A percentile compares a stretch with the other conserved stretches of the same genome.
Conservation (phyloP, 2,113 vertebrate species). For the Hydrochoerus hydrochaeris region DNA sequence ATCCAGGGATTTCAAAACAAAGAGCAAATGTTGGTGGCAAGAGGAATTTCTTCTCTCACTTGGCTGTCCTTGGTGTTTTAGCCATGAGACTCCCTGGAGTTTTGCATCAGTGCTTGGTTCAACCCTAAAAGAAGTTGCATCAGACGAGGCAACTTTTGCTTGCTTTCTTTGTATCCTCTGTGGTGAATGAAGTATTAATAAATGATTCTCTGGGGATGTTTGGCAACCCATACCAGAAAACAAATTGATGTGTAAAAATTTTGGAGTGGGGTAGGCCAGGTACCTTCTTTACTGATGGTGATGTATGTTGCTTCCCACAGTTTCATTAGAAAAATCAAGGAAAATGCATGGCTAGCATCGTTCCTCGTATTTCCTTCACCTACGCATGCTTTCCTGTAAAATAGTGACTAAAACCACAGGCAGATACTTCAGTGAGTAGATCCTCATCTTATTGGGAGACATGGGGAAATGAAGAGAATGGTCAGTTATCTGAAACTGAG, state of each 20-base stretch:
- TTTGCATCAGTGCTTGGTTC: conserved; percentile 71
- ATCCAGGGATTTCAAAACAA: conserved; percentile 1
- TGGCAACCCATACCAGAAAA: conserved; percentile 77
- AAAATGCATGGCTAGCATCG: background rate
- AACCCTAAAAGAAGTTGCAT: conserved; percentile 81
- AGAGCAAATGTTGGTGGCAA: background rate
- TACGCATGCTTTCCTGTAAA: background rate
- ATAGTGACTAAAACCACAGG: background rate
- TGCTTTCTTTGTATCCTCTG: conserved; percentile 67
- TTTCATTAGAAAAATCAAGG: background rate
- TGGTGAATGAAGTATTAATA: conserved; percentile 77
- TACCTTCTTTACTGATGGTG: background rate
- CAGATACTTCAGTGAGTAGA: background rate
- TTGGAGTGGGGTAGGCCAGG: conserved; percentile 22
- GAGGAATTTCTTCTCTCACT: background rate
- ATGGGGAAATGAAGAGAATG: background rate
- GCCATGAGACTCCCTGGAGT: background rate
- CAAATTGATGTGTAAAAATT: conserved; percentile 79
- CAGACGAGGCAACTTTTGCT: conserved; percentile 72
- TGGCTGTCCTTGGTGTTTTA: conserved; percentile 30
- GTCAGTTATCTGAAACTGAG: background rate
- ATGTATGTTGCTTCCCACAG: background rate
- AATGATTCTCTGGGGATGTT: conserved; percentile 67
- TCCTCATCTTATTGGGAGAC: background rate
- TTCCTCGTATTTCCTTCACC: background rate